Percentiles rank a stretch among this genome's conserved stretches.
phyloP scores from a whole-genome alignment of 2,113 vertebrate species.

The Platycercus adscitus region DNA sequence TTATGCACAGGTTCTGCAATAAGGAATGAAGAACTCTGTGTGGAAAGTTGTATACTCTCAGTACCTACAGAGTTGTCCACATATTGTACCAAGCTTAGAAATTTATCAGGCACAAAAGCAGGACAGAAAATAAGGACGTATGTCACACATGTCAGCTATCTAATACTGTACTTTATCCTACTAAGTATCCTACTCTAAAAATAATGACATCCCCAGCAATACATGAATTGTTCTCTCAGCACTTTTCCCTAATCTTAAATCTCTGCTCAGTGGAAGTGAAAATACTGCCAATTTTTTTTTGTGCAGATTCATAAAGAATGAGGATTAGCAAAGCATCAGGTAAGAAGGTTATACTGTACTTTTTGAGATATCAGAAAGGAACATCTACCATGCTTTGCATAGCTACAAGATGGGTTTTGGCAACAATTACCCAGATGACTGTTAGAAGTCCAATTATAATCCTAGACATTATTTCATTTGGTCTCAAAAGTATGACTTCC shows the following conservation, averaged over 20 bases:
- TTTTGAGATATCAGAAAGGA: not conserved
- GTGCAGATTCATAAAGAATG: not conserved
- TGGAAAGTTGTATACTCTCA: not conserved
- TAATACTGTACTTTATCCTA: not conserved
- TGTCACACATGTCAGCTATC: not conserved
- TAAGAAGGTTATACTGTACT: slow-evolving; percentile 1
- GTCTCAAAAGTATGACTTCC: not conserved
- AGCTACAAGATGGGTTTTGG: not conserved
- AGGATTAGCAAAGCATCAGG: not conserved
- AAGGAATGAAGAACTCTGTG: not conserved
- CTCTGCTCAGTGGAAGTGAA: not conserved
- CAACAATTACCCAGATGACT: not conserved
- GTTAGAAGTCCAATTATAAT: not conserved
- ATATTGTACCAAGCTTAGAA: not conserved
- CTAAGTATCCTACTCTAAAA: not conserved
- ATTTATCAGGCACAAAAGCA: not conserved
- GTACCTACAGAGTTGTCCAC: not conserved
- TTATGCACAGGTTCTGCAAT: not conserved
- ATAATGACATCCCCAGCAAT: not conserved
- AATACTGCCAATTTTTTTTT: not conserved
- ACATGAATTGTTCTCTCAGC: not conserved
- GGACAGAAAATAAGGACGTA: not conserved
- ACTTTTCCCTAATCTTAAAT: slow-evolving; percentile 12
- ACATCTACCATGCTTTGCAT: not conserved
- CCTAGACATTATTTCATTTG: not conserved